Evolutionary conservation across 2,113 vertebrate genomes (phyloP).

Genomic region (Ranitomeya variabilis): DNA sequence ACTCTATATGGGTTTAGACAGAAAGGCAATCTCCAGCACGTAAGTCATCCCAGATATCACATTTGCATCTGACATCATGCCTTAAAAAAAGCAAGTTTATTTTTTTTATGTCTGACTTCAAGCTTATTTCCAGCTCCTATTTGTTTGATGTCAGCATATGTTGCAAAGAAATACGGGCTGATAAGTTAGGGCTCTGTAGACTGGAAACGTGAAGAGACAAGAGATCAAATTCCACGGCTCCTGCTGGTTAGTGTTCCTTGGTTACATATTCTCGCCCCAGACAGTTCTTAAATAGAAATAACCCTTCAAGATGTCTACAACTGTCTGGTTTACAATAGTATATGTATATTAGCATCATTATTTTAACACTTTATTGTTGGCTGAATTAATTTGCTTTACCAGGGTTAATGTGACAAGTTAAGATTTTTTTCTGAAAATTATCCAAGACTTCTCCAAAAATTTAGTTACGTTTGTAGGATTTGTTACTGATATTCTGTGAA

Average conservation of each 20-base stretch:
- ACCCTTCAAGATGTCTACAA: neutral
- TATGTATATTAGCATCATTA: neutral
- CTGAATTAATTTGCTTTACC: neutral
- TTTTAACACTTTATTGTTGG: neutral
- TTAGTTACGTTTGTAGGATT: neutral
- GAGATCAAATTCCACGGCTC: constrained; percentile 12
- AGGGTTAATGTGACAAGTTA: neutral
- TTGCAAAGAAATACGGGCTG: neutral
- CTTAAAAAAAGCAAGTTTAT: constrained; percentile 5
- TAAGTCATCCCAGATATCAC: neutral
- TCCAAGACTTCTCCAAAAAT: neutral
- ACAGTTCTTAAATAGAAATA: constrained; percentile 33
- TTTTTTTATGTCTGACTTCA: neutral
- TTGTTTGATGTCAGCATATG: neutral
- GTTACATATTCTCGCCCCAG: constrained; percentile 6
- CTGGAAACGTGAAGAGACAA: neutral
- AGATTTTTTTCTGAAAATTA: neutral
- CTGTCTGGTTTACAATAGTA: neutral
- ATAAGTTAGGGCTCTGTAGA: neutral
- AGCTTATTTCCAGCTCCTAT: neutral
- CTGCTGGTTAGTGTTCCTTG: constrained; percentile 15
- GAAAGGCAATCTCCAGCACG: neutral
- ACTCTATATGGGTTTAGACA: neutral
- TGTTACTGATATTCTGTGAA: neutral
- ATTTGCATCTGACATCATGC: constrained; percentile 26